Evolutionary conservation across 2,113 vertebrate species (phyloP), one percentile per base, ranked within the genome.

Genomic region (Toxostoma redivivum): DNA sequence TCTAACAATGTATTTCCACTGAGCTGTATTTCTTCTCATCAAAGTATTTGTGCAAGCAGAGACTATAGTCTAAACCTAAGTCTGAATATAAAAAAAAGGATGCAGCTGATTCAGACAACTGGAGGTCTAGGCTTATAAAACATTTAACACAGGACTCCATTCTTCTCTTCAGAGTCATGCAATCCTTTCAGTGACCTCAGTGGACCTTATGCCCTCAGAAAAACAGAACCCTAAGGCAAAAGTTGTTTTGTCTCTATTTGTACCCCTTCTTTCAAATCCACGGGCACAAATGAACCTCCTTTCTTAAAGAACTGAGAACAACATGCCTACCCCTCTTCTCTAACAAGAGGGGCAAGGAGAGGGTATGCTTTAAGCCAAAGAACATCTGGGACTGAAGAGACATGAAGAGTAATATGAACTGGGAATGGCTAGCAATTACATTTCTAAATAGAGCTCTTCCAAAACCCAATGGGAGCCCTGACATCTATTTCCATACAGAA

Each of bases 381-480:
- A 38, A 31, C 2, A 1, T 8, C 10, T 31, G 25, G 12, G 17
- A 38, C 22, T 3, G 4, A 62, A 81, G 81, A 79, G 14, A 69
- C 6, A 15, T 4, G 15, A n/a, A 82, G 4, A 56, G 8, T 0
- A 2, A 23, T 0, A 2, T 9, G 11, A 74, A 64, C 12, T 60
- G n/a, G 31, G 22, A 82, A 90, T 19, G 35, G 10, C 44, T 28
- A 53, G 15, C 12, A 42, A 69, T 12, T 42, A 45, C 3, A 21
- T 72, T 78, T 81, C 40, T 62, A 58, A 95, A 58, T 1, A 1
- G 1, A 77, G 45, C 6, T 35, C 18, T 28, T 81, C 25, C 13
- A 65, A 67, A 81, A 92, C 64, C 13, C 8, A 81, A 0, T 4
- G 5, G 21, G 21, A 91, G 10, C 37, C 14, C 30, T 4, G 1